phyloP scores from a whole-genome alignment of 1,140 invertebrate genomes.

The Chrysomallon squamiferum region DNA sequence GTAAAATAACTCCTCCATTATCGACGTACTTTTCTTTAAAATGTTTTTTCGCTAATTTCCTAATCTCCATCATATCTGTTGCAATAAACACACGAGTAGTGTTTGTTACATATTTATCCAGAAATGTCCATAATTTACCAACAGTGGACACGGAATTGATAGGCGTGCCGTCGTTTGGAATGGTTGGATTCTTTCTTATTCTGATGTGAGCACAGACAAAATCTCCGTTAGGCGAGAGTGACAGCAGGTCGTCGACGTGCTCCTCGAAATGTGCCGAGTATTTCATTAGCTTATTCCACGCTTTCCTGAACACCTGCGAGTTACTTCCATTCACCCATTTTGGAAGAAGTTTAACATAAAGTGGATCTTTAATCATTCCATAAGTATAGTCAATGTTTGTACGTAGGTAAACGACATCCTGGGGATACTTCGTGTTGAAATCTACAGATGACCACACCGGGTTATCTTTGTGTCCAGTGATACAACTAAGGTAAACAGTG shows the following conservation, averaged over 20 bases:
- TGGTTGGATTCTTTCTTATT: slow-evolving; percentile 25
- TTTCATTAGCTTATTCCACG: not conserved
- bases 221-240: not conserved
- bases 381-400: slow-evolving; percentile 19
- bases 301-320: not conserved
- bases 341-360: not conserved
- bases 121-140: not conserved
- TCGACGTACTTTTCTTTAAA: slow-evolving; percentile 17
- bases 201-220: slow-evolving; percentile 35
- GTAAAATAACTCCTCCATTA: slow-evolving; percentile 21
- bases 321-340: not conserved
- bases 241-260: not conserved
- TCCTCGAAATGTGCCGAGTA: not conserved
- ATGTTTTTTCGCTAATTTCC: slow-evolving; percentile 3
- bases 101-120: not conserved
- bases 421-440: slow-evolving; percentile 12
- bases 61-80: slow-evolving; percentile 20
- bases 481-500: not conserved
- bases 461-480: not conserved
- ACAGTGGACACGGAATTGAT: not conserved
- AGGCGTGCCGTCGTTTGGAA: slow-evolving; percentile 18
- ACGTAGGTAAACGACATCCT: slow-evolving; percentile 23
- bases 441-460: not conserved
- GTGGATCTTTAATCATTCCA: slow-evolving; percentile 1
- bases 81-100: slow-evolving; percentile 27